Base-by-base conservation (phyloP, 2,797 vertebrate genomes). In the Crenichthys baileyi region DNA sequence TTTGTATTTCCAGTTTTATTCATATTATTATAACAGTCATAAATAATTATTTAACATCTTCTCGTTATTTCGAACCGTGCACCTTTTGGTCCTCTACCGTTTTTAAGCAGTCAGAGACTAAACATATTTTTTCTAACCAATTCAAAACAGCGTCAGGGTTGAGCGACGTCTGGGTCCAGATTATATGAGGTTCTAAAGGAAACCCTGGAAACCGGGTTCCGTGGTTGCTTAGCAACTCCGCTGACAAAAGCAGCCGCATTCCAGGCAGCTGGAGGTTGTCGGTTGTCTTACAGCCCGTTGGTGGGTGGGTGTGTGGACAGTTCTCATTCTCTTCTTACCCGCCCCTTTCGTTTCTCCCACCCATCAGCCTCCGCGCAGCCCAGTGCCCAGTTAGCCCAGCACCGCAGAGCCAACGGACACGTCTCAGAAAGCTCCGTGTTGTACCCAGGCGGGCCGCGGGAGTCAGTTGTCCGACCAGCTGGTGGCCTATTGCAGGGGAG, bases 391-490 rank as follows among this genome's bases (percentile, higher is more conserved):
- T 70, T 72, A 26, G 65, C 26, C 68, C 39, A 39, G 73, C 70
- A 46, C 76, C 0, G 74, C 65, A 4, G 29, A 55, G 76, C 75
- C 77, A 1, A 80, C 80, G 90, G 89, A 90, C 92, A 94, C 90
- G 92, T 93, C 87, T 90, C 81, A 82, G 65, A 44, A 44, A 60
- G 72, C 79, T 48, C 18, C 67, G 41, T 13, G 26, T n/a, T 60
- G 13, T 2, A 29, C 26, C 26, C n/a, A 15, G 5, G 13, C 11
- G 56, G 48, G 36, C 58, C 41, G 1, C 11, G 39, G 20, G 58
- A 41, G 26, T 0, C 12, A 9, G 24, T 51, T 24, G 13, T 20
- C 58, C 12, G 46, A 72, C 76, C 78, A 63, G 81, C 78, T n/a
- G 78, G 26, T 1, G 53, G 67, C 48, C 8, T 79, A 61, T 44